Evolutionary conservation across 1,140 invertebrate genomes (phyloP).

Genomic region (Branchinecta lynchi): DNA sequence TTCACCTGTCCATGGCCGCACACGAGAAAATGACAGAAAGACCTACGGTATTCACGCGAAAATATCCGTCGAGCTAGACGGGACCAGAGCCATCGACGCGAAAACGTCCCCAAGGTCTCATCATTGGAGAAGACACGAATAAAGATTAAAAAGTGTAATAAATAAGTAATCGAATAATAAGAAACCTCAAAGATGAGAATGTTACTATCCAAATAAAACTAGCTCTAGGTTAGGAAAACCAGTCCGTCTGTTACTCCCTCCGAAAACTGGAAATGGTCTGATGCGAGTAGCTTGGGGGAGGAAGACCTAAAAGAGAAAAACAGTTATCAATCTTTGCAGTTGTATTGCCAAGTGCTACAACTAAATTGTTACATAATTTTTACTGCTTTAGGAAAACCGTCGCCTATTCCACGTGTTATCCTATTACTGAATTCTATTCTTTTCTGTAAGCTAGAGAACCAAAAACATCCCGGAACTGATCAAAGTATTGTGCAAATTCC

Average conservation of each 20-base stretch:
- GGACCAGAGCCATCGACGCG: too few relatives aligned
- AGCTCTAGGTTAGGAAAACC: neutral
- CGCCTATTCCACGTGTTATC: neutral
- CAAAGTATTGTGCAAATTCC: neutral
- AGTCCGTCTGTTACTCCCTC: neutral
- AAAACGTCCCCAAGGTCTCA: too few relatives aligned
- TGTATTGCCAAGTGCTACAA: too few relatives aligned
- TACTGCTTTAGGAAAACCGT: neutral
- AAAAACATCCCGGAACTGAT: neutral
- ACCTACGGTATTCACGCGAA: too few relatives aligned
- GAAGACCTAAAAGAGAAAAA: neutral
- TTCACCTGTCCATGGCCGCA: too few relatives aligned
- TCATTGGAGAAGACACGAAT: too few relatives aligned
- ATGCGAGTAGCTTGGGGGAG: neutral
- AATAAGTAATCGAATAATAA: neutral
- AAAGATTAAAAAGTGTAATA: too few relatives aligned
- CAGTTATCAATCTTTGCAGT: neutral
- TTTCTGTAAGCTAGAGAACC: neutral
- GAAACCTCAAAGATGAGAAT: neutral
- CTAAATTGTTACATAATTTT: neutral
- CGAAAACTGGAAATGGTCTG: neutral
- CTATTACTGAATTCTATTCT: neutral
- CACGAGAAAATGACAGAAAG: too few relatives aligned
- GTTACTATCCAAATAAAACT: neutral
- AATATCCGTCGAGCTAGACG: too few relatives aligned